phyloP scores from a whole-genome alignment of 2,888 invertebrate species.

The Teinopalpus imperialis region DNA sequence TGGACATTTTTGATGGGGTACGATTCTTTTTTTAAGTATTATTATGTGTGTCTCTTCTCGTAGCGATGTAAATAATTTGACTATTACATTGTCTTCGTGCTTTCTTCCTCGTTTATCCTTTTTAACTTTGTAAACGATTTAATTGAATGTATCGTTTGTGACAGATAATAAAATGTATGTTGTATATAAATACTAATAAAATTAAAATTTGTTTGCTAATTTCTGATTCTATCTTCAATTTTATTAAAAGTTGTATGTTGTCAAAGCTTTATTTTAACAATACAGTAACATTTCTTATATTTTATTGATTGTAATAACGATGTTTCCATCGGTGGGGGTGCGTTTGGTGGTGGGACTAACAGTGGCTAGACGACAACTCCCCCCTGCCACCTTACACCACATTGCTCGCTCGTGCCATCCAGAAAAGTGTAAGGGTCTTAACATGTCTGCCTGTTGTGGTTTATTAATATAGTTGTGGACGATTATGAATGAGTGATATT shows the following conservation, averaged over 20 bases:
- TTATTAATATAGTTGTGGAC: conserved; percentile 28
- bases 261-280: conserved; percentile 7
- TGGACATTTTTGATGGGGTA: conserved; percentile 98
- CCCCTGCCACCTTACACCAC: conserved; percentile 85
- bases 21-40: conserved; percentile 80
- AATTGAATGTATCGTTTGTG: no score
- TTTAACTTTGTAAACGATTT: conserved; percentile 11
- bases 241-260: no score
- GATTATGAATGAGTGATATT: conserved; percentile 11
- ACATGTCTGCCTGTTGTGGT: conserved; percentile 50
- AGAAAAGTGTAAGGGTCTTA: conserved; percentile 85
- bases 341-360: conserved; percentile 65
- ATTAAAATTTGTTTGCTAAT: not conserved
- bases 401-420: conserved; percentile 86
- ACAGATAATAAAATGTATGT: not conserved
- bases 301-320: conserved; percentile 50
- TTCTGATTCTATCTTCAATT: no score
- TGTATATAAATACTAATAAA: not conserved
- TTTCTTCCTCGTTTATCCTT: conserved; percentile 6
- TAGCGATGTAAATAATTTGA: conserved; percentile 37
- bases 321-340: conserved; percentile 57
- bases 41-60: conserved; percentile 57
- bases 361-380: conserved; percentile 91
- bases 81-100: conserved; percentile 13
- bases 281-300: conserved; percentile 14